phyloP scores from a whole-genome alignment of 2,113 vertebrate species.

The Propithecus coquereli region DNA sequence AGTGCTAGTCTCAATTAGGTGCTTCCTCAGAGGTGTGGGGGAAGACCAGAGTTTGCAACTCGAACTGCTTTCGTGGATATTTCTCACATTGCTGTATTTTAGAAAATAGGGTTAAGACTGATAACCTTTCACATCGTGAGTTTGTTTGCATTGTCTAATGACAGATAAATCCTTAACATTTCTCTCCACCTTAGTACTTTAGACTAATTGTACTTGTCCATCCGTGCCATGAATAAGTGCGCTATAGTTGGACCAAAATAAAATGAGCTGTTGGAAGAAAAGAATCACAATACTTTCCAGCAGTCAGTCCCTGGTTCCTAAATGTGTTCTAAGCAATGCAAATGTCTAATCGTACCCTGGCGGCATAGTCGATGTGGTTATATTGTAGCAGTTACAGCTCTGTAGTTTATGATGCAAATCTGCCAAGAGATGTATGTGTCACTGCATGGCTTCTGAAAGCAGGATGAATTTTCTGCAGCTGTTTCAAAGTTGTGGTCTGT shows the following conservation, averaged over 20 bases:
- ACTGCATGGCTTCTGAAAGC: slow-evolving; percentile 62
- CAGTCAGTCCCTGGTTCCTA: not conserved
- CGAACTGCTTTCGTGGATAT: slow-evolving; percentile 26
- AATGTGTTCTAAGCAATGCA: slow-evolving; percentile 50
- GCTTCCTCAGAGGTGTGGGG: slow-evolving; percentile 54
- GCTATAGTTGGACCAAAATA: slow-evolving; percentile 63
- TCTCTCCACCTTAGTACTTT: slow-evolving; percentile 39
- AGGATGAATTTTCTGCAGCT: slow-evolving; percentile 78
- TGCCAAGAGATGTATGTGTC: slow-evolving; percentile 46
- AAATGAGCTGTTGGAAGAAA: slow-evolving; percentile 36
- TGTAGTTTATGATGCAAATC: slow-evolving; percentile 71
- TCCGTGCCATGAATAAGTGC: slow-evolving; percentile 25
- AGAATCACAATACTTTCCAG: not conserved
- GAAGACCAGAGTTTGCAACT: slow-evolving; percentile 55
- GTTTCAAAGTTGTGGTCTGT: slow-evolving; percentile 79
- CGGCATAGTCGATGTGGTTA: not conserved
- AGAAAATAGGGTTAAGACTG: slow-evolving; percentile 61
- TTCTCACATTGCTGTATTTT: slow-evolving; percentile 46
- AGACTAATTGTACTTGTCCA: slow-evolving; percentile 16
- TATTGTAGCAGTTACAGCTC: slow-evolving; percentile 43
- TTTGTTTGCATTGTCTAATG: slow-evolving; percentile 44
- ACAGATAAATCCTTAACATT: slow-evolving; percentile 52
- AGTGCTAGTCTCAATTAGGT: not conserved
- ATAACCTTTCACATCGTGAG: slow-evolving; percentile 34
- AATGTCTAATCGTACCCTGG: slow-evolving; percentile 27